These are phyloP conservation scores for Aphrophora alni DNA, from an alignment of 2,888 invertebrate genomes.

Conservation along the genomic window DNA sequence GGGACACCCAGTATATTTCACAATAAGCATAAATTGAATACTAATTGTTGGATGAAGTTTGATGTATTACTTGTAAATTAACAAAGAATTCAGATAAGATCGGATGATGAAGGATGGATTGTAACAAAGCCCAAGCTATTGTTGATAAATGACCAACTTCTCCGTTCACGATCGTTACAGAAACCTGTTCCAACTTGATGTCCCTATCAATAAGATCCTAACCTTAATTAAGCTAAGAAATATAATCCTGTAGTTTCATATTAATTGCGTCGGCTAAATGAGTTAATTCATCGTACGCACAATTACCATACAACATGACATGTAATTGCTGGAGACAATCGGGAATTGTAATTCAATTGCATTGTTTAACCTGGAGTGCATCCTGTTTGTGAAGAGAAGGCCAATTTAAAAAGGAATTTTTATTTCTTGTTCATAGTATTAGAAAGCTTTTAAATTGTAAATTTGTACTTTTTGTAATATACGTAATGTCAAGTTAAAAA, in stretches of 20 bases:
- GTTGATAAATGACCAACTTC: constrained; percentile 31
- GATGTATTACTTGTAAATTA: too few relatives aligned
- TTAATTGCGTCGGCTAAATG: constrained; percentile 30
- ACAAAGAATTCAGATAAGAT: too few relatives aligned
- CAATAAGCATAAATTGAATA: too few relatives aligned
- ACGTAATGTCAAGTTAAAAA: too few relatives aligned
- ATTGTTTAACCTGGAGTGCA: not conserved
- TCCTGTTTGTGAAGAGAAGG: too few relatives aligned
- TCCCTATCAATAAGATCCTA: constrained; percentile 29
- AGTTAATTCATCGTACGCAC: constrained; percentile 23
- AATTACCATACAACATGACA: not conserved
- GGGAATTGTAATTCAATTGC: not conserved
- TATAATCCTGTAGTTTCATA: constrained; percentile 31
- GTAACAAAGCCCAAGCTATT: not conserved
- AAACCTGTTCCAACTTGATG: constrained; percentile 27
- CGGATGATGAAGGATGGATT: not conserved
- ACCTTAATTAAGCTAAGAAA: constrained; percentile 27
- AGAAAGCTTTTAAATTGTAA: too few relatives aligned
- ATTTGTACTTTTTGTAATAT: too few relatives aligned
- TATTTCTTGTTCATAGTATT: too few relatives aligned
- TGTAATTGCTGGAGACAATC: not conserved
- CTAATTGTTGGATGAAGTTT: too few relatives aligned
- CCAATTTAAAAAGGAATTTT: too few relatives aligned
- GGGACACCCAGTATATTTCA: too few relatives aligned
- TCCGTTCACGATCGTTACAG: not conserved